phyloP scores from a whole-genome alignment of 2,113 vertebrate genomes.

The Galbula dea region DNA sequence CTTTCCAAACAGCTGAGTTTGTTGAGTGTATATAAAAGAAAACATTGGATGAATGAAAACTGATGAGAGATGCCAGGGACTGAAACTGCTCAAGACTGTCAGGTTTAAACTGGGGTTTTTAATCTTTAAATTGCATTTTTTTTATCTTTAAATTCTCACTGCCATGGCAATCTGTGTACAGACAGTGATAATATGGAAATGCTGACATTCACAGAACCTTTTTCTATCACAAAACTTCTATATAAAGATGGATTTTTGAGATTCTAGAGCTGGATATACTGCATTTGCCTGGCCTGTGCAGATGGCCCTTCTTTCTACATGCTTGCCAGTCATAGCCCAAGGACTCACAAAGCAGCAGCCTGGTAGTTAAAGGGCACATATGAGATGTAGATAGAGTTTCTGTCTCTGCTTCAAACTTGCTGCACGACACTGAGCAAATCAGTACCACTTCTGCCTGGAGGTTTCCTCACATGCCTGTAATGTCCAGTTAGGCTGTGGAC shows the following conservation, averaged over 20 bases:
- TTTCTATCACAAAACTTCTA: conserved; percentile 15
- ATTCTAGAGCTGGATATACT: background rate
- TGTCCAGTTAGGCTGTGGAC: background rate
- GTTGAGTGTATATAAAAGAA: conserved; percentile 1
- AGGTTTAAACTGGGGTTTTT: conserved; percentile 20
- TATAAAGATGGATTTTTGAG: conserved; percentile 1
- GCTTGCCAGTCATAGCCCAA: background rate
- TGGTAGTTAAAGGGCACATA: background rate
- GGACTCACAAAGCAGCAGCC: background rate
- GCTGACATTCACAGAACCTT: conserved; percentile 37
- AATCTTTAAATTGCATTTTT: conserved; percentile 38
- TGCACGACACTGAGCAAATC: background rate
- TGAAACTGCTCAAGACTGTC: background rate
- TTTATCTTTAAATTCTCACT: conserved; percentile 12
- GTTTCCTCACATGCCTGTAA: background rate
- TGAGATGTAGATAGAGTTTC: background rate
- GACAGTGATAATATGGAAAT: conserved; percentile 38
- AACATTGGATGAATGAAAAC: background rate
- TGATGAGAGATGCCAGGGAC: background rate
- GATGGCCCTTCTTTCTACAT: background rate
- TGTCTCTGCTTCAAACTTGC: background rate
- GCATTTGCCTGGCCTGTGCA: background rate
- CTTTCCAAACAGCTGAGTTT: background rate
- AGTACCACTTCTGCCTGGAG: fast-evolving
- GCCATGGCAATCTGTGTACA: background rate